Base-by-base conservation (phyloP, 2,888 invertebrate genomes). In the Nematopogon swammerdamellus region DNA sequence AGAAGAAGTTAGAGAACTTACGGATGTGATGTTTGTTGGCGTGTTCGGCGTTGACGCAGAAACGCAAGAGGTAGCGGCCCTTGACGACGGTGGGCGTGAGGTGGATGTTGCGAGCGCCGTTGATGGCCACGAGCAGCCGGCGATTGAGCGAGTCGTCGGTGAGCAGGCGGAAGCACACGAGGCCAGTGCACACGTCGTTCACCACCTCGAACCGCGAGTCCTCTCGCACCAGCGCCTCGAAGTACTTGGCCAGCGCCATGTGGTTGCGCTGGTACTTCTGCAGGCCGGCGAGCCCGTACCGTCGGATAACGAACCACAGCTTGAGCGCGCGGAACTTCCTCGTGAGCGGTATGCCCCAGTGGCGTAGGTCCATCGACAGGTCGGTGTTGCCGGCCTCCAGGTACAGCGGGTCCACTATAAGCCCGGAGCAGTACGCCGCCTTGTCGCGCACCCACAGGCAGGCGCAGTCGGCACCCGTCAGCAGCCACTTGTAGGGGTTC, bases 291-390 rank as follows among this genome's bases (percentile, higher is more conserved):
- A 94, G 82, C 1, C 95, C 95, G 61, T 93, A 94, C 55, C 85
- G 85, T 46, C 94, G 79, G 54, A 87, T 77, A 1, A 93, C 92
- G 64, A 95, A 95, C 94, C 94, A 95, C 16, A 95, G 68, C 63
- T 95, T 95, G 11, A 95, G 70, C 0, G 94, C 85, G 8, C 95
- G 82, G 65, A 95, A 95, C 48, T 94, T 80, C 36, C 94, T 79
- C 63, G 92, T 91, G 45, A 95, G 63, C 0, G 94, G 92, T 52
- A 95, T 91, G 2, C 92, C 92, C 87, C 93, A 95, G 63, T 95
- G 93, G 62, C 88, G 72, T 59, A 86, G 87, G 60, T 88, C 88
- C 48, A 87, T 86, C 2, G 85, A 82, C 58, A 85, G 84, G 52
- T 85, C 83, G 11, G 84, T 85, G 65, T 91, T 90, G 46, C 88